These are phyloP conservation scores for Drosophila planitibia DNA, from an alignment of 2,888 invertebrate genomes.

Conservation along the genomic window DNA sequence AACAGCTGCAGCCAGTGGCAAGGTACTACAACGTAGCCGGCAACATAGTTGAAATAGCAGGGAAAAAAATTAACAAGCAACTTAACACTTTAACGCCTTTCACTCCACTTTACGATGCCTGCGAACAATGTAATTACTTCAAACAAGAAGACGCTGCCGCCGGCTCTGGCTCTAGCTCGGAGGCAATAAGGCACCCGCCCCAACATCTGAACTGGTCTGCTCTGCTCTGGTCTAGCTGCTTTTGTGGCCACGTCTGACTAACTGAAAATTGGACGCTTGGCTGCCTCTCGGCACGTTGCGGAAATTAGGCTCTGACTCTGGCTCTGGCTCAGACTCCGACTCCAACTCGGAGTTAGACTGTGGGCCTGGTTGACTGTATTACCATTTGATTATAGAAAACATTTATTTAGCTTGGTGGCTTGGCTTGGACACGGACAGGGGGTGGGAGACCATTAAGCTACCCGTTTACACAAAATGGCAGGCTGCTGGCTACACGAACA, in stretches of 20 bases:
- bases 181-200: not conserved
- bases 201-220: not conserved
- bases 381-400: conserved; percentile 80
- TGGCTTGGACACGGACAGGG: not conserved
- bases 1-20: conserved; percentile 18
- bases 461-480: conserved; percentile 54
- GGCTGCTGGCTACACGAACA: conserved; percentile 28
- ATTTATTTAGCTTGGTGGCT: conserved; percentile 69
- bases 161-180: conserved; percentile 3
- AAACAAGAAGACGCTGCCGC: conserved; percentile 62
- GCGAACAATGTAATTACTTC: conserved; percentile 80
- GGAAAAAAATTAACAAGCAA: conserved; percentile 80
- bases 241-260: conserved; percentile 30
- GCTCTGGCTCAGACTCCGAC: conserved; percentile 10
- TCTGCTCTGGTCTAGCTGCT: not conserved
- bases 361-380: conserved; percentile 64
- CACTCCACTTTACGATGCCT: conserved; percentile 76
- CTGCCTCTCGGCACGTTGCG: conserved; percentile 41
- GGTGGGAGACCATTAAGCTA: conserved; percentile 31
- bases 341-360: conserved; percentile 1
- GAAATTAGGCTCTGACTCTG: conserved; percentile 42
- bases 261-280: conserved; percentile 59
- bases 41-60: conserved; percentile 54
- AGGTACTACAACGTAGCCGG: conserved; percentile 25
- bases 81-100: conserved; percentile 82